A percentile compares a stretch with the other conserved stretches of the same genome.
Evolutionary conservation across 2,113 vertebrate species (phyloP).

Genomic region (Tupaia chinensis): DNA sequence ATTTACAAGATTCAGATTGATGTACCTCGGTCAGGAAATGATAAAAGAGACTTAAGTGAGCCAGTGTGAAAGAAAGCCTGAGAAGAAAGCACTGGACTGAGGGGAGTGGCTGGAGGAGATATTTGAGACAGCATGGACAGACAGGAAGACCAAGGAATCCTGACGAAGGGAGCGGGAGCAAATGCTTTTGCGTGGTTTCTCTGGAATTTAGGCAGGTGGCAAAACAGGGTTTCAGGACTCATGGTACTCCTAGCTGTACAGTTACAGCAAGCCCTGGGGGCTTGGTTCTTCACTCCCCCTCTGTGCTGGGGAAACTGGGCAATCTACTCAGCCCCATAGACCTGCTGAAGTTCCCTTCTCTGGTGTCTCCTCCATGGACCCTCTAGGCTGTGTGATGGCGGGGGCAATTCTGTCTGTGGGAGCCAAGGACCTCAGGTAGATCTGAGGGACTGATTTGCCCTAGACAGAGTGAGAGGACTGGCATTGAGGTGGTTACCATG

Average conservation of each 20-base stretch:
- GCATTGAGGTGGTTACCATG: slow-evolving; percentile 6
- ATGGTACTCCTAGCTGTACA: neutral
- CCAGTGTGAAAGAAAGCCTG: neutral
- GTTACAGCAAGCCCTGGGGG: neutral
- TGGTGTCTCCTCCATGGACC: neutral
- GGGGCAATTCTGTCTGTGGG: neutral
- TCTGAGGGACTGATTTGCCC: neutral
- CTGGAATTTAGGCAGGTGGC: neutral
- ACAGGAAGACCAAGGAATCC: neutral
- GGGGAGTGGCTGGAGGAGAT: neutral
- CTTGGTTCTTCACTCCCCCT: neutral
- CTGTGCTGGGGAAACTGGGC: neutral
- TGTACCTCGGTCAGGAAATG: neutral
- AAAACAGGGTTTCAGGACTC: neutral
- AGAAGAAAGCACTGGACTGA: neutral
- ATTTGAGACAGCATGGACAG: neutral
- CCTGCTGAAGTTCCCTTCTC: neutral
- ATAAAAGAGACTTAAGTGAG: neutral
- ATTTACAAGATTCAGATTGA: neutral
- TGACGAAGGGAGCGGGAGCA: neutral
- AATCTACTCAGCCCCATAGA: neutral
- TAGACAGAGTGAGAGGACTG: neutral
- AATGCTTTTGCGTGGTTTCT: neutral
- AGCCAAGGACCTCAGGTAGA: slow-evolving; percentile 7
- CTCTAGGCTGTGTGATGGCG: neutral